phyloP scores from a whole-genome alignment of 2,797 vertebrate species.

The Oryzias dopingdopingensis region DNA sequence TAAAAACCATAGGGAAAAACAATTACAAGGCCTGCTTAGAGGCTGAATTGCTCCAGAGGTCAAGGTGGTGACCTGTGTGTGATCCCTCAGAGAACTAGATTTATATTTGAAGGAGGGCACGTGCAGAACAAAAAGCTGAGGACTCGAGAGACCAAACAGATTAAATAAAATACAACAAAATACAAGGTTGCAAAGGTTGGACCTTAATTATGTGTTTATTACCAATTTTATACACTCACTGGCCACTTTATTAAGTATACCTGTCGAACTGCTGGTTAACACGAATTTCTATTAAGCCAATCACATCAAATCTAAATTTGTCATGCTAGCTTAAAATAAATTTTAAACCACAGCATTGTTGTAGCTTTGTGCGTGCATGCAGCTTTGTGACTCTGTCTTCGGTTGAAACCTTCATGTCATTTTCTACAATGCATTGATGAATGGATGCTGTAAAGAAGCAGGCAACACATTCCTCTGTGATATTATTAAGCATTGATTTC shows the following conservation, averaged over 20 bases:
- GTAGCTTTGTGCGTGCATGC: too few species aligned
- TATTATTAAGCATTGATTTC: conserved; percentile 73
- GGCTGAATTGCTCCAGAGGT: conserved; percentile 62
- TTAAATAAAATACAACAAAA: conserved; percentile 20
- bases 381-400: conserved; percentile 1
- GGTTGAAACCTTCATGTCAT: conserved; percentile 52
- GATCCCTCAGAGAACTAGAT: conserved; percentile 42
- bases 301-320: too few species aligned
- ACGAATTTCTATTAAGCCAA: too few species aligned
- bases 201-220: conserved; percentile 29
- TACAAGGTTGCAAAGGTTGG: conserved; percentile 25
- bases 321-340: conserved; percentile 11
- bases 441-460: conserved; percentile 58
- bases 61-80: conserved; percentile 56
- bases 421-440: conserved; percentile 60
- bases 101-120: conserved; percentile 57
- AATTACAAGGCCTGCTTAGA: conserved; percentile 67
- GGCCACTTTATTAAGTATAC: too few species aligned
- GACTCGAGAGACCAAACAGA: conserved; percentile 43
- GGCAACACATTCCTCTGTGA: conserved; percentile 58
- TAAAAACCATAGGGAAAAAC: conserved; percentile 69
- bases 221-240: conserved; percentile 21
- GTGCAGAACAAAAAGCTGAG: conserved; percentile 43
- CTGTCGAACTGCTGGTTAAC: too few species aligned
- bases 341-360: not conserved